phyloP scores from a whole-genome alignment of 2,113 vertebrate genomes.

The Acrocephalus arundinaceus region DNA sequence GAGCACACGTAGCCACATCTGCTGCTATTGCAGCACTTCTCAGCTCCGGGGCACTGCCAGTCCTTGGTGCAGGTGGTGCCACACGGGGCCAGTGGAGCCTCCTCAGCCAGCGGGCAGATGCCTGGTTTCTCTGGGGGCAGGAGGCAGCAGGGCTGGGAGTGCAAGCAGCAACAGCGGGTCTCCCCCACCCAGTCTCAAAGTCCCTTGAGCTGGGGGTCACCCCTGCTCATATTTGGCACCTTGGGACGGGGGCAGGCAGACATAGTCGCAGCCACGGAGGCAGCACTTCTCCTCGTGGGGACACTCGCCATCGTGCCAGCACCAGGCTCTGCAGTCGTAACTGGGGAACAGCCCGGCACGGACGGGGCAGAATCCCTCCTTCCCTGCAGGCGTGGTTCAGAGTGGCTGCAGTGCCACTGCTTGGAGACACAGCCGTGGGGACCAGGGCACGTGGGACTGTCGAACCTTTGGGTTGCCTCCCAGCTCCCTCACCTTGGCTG shows the following conservation, averaged over 20 bases:
- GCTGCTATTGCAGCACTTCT: constrained; percentile 41
- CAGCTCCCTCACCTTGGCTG: background rate
- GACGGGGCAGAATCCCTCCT: background rate
- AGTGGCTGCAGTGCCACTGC: background rate
- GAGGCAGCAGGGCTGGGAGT: background rate
- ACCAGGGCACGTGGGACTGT: background rate
- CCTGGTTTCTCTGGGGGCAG: constrained; percentile 23
- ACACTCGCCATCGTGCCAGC: background rate
- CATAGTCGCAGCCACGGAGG: background rate
- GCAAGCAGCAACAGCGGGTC: accelerated
- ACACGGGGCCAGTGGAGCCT: accelerated
- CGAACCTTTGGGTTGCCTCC: background rate
- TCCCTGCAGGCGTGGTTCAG: accelerated
- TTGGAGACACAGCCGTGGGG: background rate
- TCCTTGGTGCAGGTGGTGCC: background rate
- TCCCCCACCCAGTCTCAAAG: background rate
- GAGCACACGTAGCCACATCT: background rate
- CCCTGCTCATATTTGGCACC: background rate
- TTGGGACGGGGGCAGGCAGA: background rate
- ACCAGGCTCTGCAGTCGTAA: constrained; percentile 19
- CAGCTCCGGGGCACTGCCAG: background rate
- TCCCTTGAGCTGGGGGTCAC: background rate
- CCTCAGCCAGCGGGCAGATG: background rate
- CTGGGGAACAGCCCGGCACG: background rate
- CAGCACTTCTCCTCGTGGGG: constrained; percentile 21